Base-by-base conservation (phyloP, 2,113 vertebrate species). In the Henicopernis longicauda region DNA sequence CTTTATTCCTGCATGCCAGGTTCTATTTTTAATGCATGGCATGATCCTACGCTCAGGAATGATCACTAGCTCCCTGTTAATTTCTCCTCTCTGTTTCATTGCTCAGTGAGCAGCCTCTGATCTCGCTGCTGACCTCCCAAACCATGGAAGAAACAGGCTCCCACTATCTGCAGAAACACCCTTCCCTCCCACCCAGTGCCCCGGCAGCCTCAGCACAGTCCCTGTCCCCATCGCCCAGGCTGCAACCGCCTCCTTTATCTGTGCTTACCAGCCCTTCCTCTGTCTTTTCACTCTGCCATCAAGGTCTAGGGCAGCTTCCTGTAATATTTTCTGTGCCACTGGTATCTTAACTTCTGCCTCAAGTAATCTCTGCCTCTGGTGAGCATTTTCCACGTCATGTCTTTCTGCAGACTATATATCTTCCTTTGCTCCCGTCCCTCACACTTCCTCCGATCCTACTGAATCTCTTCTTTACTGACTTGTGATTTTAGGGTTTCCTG, bases 201-300 rank as follows among this genome's bases (percentile, higher is more conserved):
- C 62, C 3, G 0, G 44, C 71, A 45, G 26, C 61, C 29, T 12
- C 44, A 0, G 4, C 70, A 58, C 42, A 2, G 21, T 44, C 63
- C 54, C 50, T 31, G 65, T 83, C 47, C 52, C 63, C 84, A 26
- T 31, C 0, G 1, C 22, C 42, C 2, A 20, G 34, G 42, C 71
- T 57, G 20, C 49, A 80, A 79, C 77, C 16, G 7, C 80, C 62
- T 92, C 65, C 80, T 94, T 97, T 98, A 98, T 98, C 97, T 91
- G 87, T 13, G 6, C 55, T 67, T 36, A n/a, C 44, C 97, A 97
- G 95, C 36, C 87, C 94, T 98, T 98, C 97, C 97, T 97, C 96
- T 92, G 91, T 36, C 96, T 89, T 87, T 85, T 96, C 26, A n/a
- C 32, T 63, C 78, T 47, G 74, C 90, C 91, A 83, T 73, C 17